Base-by-base conservation (phyloP, 35 echinoderm and acorn worm species). In the Acanthaster planci region DNA sequence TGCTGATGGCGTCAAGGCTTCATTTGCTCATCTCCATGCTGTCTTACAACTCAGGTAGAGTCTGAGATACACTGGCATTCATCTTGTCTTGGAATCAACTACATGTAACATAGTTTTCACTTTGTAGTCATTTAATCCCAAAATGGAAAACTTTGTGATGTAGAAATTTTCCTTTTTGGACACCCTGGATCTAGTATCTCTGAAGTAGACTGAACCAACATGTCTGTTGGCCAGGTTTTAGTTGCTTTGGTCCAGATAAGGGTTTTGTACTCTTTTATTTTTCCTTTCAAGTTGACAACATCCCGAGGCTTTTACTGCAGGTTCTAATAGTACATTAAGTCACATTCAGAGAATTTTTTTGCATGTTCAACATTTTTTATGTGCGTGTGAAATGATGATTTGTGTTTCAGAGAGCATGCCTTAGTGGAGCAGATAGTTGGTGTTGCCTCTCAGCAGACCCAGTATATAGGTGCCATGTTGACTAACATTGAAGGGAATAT, bases 11-110 rank as follows among this genome's bases (percentile, higher is more conserved):
- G 38, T 86, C 39, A 77, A 59, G 29, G 16, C 44, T 31, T 77
- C 67, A 53, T 86, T 86, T 76, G 50, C 32, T 54, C 16, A n/a
- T 14, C 75, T 86, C 14, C 84, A 86, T 78, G 34, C 84, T 21
- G 26, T 77, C 32, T 68, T 86, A 22, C 84, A 86, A 72, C 18
- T 72, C 64, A 36, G 64, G 77, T 79, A 52, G 15, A 6, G 5
- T 26, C 34, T 6, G 34, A 4, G 17, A 29, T 68, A 4, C 34
- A 36, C 60, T 17, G 22, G 5, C 17, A 8, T 68, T 4, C 34
- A 68, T 6, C 60, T 6, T 47, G 4, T 47, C 42, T 47, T 47
- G 4, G 12, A 47, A 6, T 47, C 42, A 47, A 47, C 42, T 47
- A n/a, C n/a, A n/a, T n/a, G n/a, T n/a, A 12, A 47, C 12, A 47